Evolutionary conservation across 2,888 invertebrate species (phyloP).

Genomic region (Blera fallax): DNA sequence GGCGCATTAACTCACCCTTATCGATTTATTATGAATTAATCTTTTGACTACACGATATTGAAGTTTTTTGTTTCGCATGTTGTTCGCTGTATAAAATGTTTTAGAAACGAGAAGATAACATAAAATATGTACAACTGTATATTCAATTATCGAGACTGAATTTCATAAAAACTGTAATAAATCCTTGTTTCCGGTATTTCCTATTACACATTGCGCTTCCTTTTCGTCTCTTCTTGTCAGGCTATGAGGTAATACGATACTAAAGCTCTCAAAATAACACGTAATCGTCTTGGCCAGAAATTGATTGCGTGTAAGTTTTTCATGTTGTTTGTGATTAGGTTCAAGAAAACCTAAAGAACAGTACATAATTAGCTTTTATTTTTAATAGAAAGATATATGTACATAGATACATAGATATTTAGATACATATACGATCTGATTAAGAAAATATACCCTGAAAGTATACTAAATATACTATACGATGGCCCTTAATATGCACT

Average conservation of each 20-base stretch:
- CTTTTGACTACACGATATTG: background rate
- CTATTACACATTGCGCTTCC: background rate
- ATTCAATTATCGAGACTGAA: background rate
- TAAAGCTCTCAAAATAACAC: background rate
- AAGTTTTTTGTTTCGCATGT: background rate
- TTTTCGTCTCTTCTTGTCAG: background rate
- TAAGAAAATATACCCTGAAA: too few relatives aligned
- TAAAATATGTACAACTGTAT: background rate
- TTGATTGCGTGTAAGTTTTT: background rate
- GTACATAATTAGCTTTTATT: too few relatives aligned
- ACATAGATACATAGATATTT: too few relatives aligned
- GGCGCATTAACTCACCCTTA: background rate
- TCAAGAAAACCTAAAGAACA: background rate
- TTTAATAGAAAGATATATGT: too few relatives aligned
- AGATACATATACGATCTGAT: too few relatives aligned
- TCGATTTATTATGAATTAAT: constrained; percentile 5
- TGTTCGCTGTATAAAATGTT: background rate
- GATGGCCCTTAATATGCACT: too few relatives aligned
- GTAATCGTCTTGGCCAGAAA: background rate
- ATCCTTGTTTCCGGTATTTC: background rate
- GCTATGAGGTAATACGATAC: background rate
- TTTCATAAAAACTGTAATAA: background rate
- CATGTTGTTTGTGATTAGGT: background rate
- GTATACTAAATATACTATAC: too few relatives aligned
- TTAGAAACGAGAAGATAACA: background rate